Conservation (phyloP, 2,113 vertebrate species). For the Colinus virginianus region DNA sequence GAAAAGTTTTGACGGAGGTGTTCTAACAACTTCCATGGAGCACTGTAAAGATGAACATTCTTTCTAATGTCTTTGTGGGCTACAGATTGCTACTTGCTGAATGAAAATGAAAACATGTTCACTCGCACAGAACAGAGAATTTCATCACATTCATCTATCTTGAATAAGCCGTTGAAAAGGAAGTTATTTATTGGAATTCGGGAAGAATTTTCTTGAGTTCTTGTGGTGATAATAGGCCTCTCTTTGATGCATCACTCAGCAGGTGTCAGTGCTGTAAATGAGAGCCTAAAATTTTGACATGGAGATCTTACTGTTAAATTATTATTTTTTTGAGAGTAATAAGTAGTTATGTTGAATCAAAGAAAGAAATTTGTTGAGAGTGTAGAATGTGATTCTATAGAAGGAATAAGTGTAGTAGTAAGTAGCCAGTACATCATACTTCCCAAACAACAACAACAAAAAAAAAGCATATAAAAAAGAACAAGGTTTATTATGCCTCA, state of each 20-base stretch:
- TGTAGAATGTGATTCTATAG: neutral
- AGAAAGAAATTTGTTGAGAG: constrained; percentile 10
- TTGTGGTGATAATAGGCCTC: neutral
- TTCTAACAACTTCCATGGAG: neutral
- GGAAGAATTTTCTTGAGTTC: constrained; percentile 28
- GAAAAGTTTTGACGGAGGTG: neutral
- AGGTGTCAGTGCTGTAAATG: neutral
- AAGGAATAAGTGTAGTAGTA: neutral
- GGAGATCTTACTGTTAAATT: neutral
- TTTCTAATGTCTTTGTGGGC: neutral
- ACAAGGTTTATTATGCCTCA: constrained; percentile 61
- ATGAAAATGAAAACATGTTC: constrained; percentile 31
- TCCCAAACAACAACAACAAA: constrained; percentile 24
- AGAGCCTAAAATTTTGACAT: neutral
- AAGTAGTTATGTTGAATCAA: neutral
- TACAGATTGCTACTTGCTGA: constrained; percentile 16
- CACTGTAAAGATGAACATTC: neutral
- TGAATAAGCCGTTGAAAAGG: neutral
- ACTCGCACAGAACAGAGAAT: constrained; percentile 18
- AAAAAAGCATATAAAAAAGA: neutral
- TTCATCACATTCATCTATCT: constrained; percentile 15
- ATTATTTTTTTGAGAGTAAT: neutral
- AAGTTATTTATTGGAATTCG: constrained; percentile 36
- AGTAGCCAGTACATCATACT: constrained; percentile 22
- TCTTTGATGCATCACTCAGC: constrained; percentile 8